Evolutionary conservation across 2,113 vertebrate genomes (phyloP).

Genomic region (Percina caprodes): DNA sequence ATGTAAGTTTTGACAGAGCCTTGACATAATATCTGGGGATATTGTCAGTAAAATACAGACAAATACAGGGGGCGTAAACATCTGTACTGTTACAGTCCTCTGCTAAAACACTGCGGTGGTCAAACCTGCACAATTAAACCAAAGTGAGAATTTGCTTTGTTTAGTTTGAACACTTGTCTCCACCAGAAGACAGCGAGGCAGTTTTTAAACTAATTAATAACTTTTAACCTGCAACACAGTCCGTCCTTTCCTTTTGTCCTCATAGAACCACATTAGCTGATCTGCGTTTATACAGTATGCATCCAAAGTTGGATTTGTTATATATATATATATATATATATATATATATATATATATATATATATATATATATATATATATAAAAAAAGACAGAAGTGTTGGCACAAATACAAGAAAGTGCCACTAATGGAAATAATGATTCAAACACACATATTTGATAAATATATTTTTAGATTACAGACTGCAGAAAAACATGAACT

Average conservation of each 20-base stretch:
- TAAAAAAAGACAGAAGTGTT: not conserved
- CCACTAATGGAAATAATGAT: not conserved
- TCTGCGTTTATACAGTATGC: not conserved
- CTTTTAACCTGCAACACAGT: not conserved
- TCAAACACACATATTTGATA: not conserved
- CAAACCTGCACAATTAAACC: not conserved
- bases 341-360: too few relatives aligned
- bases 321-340: too few relatives aligned
- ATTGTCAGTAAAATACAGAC: too few relatives aligned
- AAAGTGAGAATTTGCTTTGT: not conserved
- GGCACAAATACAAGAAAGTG: not conserved
- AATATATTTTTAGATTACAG: not conserved
- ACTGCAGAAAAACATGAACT: not conserved
- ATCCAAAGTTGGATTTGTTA: too few relatives aligned
- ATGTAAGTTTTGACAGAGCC: too few relatives aligned
- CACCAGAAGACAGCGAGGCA: not conserved
- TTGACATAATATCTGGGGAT: too few relatives aligned
- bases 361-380: too few relatives aligned
- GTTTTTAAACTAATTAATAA: not conserved
- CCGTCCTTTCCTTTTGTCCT: not conserved
- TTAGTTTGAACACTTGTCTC: slow-evolving; percentile 12
- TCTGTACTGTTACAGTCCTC: not conserved
- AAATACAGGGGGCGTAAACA: not conserved
- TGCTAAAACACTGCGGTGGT: not conserved
- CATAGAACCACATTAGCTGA: not conserved